Base-by-base conservation (phyloP, 2,113 vertebrate species). In the Albula glossodonta region DNA sequence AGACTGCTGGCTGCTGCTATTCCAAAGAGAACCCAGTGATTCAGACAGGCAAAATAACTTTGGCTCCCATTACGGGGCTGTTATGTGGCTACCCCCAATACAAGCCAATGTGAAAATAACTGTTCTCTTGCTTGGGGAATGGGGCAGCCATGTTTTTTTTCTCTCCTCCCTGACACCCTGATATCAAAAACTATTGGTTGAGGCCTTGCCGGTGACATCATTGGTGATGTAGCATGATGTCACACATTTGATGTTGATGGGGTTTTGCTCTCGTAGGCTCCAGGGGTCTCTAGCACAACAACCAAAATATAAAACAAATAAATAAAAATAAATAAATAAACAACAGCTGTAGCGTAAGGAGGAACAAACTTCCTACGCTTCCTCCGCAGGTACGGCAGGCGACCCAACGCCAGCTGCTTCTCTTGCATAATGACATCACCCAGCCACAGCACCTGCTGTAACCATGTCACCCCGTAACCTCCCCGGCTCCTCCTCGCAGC, bases 391-490 rank as follows among this genome's bases (percentile, higher is more conserved):
- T 87, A 83, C 51, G 81, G 66, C 83, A 56, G 70, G 51, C 7
- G 77, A 87, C 84, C 57, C 48, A 81, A 82, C 66, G 57, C 81
- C 85, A 88, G 82, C 84, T 89, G 83, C 79, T 81, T 88, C 56
- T 84, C 78, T 84, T 87, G 84, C 85, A 78, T 86, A 60, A 88
- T 85, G 83, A 87, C 84, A 90, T 82, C 50, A 82, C 78, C 56
- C 66, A 89, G 86, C 83, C 57, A 74, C 86, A 83, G 50, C 86
- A 88, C 86, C 87, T 89, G 90, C 89, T 88, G 82, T 83, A 90
- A 82, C 83, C 83, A 77, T 87, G 80, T 80, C 66, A 49, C 66
- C 63, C 86, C 77, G 88, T 88, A 88, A 89, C 88, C 86, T 86
- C 80, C n/a, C 82, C 12, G 83, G 87, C 88, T 90, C 86, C 86